A percentile compares a stretch with the other conserved stretches of the same genome.
These are phyloP conservation scores for Phyllostomus discolor DNA, from an alignment of 2,113 vertebrate genomes.

Conservation along the genomic window DNA sequence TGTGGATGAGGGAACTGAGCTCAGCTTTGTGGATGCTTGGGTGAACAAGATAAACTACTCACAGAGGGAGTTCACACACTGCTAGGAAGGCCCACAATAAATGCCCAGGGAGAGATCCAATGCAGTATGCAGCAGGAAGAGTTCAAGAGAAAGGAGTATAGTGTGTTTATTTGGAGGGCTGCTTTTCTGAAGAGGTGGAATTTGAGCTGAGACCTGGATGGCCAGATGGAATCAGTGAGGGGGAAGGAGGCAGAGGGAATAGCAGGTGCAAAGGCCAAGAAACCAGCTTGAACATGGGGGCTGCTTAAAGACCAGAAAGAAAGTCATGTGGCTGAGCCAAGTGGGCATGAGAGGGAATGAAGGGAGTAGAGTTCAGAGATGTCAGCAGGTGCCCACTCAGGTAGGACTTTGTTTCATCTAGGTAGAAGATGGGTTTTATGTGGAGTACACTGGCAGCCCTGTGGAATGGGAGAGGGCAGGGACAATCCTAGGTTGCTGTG, in stretches of 20 bases:
- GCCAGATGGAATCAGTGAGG: background rate
- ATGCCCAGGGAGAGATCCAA: background rate
- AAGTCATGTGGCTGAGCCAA: background rate
- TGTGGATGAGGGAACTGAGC: background rate
- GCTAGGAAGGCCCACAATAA: too few relatives aligned
- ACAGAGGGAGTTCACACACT: background rate
- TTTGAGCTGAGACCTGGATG: background rate
- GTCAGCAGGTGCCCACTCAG: background rate
- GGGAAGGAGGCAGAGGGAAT: background rate
- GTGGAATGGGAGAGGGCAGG: background rate
- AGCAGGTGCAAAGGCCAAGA: background rate
- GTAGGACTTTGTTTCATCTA: background rate
- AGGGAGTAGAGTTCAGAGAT: background rate
- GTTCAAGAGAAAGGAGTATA: background rate
- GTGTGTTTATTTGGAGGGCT: background rate
- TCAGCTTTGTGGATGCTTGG: accelerated
- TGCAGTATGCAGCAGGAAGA: background rate
- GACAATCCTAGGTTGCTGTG: background rate
- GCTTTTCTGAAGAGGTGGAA: background rate
- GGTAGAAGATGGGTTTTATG: too few relatives aligned
- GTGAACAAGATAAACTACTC: background rate
- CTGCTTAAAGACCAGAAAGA: background rate
- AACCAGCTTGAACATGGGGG: background rate
- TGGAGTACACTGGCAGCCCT: background rate
- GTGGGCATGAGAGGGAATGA: background rate